Evolutionary conservation across 1,140 invertebrate species (phyloP), one percentile per base, ranked within the genome.

Genomic region (Delia radicum): DNA sequence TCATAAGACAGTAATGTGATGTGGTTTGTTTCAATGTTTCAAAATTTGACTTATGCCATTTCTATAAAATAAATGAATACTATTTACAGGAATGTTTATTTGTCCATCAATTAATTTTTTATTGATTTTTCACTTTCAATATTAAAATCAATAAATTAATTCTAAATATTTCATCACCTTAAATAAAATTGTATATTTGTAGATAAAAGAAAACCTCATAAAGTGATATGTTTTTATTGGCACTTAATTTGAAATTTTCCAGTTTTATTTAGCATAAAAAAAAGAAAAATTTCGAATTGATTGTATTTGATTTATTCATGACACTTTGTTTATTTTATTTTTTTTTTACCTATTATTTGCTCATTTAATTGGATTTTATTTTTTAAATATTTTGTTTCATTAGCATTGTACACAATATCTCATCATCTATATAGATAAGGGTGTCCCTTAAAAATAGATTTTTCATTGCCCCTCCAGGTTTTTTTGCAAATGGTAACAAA

Each of bases 131-230:
- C 48, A 55, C 48, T 55, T 55, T 55, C 61, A 26, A 18, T 65
- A 29, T 65, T 29, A 15, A 26, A n/a, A 65, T 65, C 28, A 15
- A 28, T 65, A 15, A 63, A 26, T 26, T 12, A 15, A 29, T 13
- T 65, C 27, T 28, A 10, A 27, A 65, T 65, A 65, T 65, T 65
- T 65, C 62, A 65, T 65, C 62, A 65, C 62, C 29, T 65, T 29
- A 65, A 65, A 29, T 15, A 29, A 42, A 42, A 42, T 42, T 10
- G 10, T 42, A 42, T 13, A 37, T 13, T 37, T 37, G 13, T 13
- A 37, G 6, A 37, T 37, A 37, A 6, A 55, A n/a, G 24, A n/a
- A n/a, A n/a, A 55, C 48, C 4, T 55, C n/a, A 21, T 15, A 29
- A 65, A 28, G 8, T 63, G 27, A 27, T 24, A 29, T 28, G 15